Evolutionary conservation across 2,888 invertebrate species (phyloP).

Genomic region (Cerastoderma edule): DNA sequence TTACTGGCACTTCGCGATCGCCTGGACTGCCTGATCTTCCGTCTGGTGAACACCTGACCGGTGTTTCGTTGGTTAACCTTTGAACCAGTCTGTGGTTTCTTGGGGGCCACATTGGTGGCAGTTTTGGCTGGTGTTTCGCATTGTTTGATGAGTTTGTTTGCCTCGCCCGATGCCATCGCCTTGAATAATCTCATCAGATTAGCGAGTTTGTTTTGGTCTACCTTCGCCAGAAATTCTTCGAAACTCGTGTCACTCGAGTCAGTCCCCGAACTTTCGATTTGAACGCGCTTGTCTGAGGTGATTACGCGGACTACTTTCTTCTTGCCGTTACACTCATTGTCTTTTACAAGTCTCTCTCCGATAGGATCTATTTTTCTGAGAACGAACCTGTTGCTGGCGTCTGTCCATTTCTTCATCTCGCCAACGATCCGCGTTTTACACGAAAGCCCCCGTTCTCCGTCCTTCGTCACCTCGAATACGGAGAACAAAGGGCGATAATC

Average conservation of each 20-base stretch:
- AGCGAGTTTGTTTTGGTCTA: conserved; percentile 44
- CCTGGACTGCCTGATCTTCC: conserved; percentile 1
- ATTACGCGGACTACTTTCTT: conserved; percentile 4
- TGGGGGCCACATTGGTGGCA: not conserved
- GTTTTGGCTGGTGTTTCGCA: not conserved
- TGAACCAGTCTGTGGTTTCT: not conserved
- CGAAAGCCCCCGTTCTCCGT: conserved; percentile 35
- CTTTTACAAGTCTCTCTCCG: conserved; percentile 7
- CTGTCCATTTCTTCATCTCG: conserved; percentile 35
- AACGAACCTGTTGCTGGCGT: conserved; percentile 38
- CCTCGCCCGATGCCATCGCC: conserved; percentile 33
- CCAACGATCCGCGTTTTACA: conserved; percentile 41
- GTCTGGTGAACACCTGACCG: not conserved
- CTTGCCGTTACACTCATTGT: not conserved
- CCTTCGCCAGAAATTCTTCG: conserved; percentile 43
- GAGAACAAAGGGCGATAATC: conserved; percentile 49
- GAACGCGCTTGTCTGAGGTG: not conserved
- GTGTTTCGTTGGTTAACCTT: not conserved
- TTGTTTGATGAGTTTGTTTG: not conserved
- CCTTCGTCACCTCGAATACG: conserved; percentile 38
- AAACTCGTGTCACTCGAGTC: conserved; percentile 38
- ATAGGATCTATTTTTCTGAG: conserved; percentile 45
- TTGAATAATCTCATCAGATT: conserved; percentile 43
- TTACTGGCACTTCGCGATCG: not conserved
- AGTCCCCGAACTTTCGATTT: conserved; percentile 2